Base-by-base conservation (phyloP, 2,888 invertebrate species). In the Microdon myrmicae region DNA sequence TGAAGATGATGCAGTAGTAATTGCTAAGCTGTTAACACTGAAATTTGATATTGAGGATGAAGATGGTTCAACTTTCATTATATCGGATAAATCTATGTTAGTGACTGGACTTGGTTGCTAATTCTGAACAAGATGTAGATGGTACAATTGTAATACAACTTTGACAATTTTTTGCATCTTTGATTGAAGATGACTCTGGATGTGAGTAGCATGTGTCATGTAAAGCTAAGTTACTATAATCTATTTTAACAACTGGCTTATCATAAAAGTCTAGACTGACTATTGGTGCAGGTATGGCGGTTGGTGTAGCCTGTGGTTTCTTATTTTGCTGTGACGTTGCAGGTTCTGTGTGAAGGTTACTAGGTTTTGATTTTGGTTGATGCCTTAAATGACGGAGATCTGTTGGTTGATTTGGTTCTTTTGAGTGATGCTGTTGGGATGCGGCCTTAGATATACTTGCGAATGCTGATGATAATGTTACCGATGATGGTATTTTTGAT, bases 211-310 rank as follows among this genome's bases (percentile, higher is more conserved):
- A 47, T 6, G 47, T 58, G 26, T 69, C 69, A 59, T 69, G 60
- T 68, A 73, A 55, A 37, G 71, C 71, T 47, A 79, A 71, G 67
- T 78, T 77, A 71, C 79, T 79, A 69, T 79, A 80, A 68, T 79
- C 79, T 68, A 80, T 79, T 73, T 80, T 80, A 26, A 80, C 77
- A 47, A 79, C 68, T 48, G 79, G 79, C 56, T 77, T 77, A 58
- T 72, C 77, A 67, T 69, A 73, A 23, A 77, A 73, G 55, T 79
- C 78, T 56, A 73, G 73, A 68, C 71, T 76, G 67, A 78, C 73
- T 68, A 79, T 75, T 9, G 78, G 73, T 64, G 77, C 74, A 69
- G 75, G 78, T 71, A 77, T 75, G 72, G 73, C 73, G 70, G 73
- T 71, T 51, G 74, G 71, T 68, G 68, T 68, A 22, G 45, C 43